Conservation (phyloP, 2,113 vertebrate species). For the Chitala chitala region DNA sequence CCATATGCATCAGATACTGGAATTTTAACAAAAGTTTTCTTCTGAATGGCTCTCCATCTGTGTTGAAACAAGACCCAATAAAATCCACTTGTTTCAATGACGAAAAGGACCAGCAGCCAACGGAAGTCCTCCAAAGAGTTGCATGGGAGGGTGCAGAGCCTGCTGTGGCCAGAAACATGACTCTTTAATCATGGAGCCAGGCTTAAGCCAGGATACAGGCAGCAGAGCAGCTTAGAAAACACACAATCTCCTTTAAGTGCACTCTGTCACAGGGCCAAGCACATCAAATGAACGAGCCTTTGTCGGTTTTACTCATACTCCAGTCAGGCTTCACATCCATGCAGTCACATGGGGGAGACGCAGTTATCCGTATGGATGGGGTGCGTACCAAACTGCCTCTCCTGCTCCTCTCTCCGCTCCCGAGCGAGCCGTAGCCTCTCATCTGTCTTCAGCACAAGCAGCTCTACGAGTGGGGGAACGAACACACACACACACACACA, state of each 20-base stretch:
- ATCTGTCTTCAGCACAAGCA: constrained; percentile 76
- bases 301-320: not conserved
- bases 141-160: not conserved
- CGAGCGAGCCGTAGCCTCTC: constrained; percentile 85
- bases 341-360: not conserved
- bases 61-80: not conserved
- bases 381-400: constrained; percentile 80
- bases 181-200: constrained; percentile 4
- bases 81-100: not conserved
- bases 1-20: not conserved
- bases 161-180: not conserved
- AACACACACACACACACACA: constrained; percentile 26
- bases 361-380: not conserved
- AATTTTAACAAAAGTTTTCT: no score
- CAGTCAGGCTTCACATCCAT: not conserved
- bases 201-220: not conserved
- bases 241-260: constrained; percentile 17
- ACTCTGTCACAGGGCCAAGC: not conserved
- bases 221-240: not conserved
- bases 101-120: constrained; percentile 5
- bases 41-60: not conserved
- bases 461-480: constrained; percentile 59
- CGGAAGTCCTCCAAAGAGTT: not conserved
- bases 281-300: not conserved
- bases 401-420: constrained; percentile 80